Evolutionary conservation across 2,888 invertebrate species (phyloP).

Genomic region (Rhagium mordax): DNA sequence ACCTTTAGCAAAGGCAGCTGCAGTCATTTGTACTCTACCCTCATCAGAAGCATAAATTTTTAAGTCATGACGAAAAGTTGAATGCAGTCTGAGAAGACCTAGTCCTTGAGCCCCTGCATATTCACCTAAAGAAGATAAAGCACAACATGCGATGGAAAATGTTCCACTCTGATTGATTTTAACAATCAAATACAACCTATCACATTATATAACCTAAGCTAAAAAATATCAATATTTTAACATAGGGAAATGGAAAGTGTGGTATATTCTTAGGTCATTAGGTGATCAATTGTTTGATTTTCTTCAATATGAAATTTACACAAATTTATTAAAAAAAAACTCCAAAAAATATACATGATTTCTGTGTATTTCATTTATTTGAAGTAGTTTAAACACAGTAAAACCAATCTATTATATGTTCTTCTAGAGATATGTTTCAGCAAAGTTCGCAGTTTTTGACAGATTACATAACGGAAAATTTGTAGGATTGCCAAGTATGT

Average conservation of each 20-base stretch:
- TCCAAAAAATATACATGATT: too few species aligned
- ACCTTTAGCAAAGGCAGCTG: slow-evolving; percentile 99
- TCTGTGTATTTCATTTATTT: too few species aligned
- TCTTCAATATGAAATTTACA: not conserved
- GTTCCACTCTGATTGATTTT: not conserved
- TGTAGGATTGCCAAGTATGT: too few species aligned
- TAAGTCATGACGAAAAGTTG: slow-evolving; percentile 98
- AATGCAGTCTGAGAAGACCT: slow-evolving; percentile 94
- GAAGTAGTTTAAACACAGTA: too few species aligned
- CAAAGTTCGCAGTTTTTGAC: too few species aligned
- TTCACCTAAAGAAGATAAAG: slow-evolving; percentile 73
- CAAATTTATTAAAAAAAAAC: not conserved
- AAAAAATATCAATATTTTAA: not conserved
- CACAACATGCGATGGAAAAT: slow-evolving; percentile 6
- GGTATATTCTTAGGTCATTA: too few species aligned
- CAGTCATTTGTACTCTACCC: slow-evolving; percentile 99
- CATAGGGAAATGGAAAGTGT: not conserved
- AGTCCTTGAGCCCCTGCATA: slow-evolving; percentile 96
- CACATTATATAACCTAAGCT: not conserved
- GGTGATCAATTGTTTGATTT: not conserved
- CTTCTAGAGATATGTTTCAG: too few species aligned
- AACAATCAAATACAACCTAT: not conserved
- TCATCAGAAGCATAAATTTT: slow-evolving; percentile 99
- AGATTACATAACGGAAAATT: too few species aligned
- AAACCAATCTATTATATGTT: too few species aligned